Conservation (phyloP, 2,797 vertebrate genomes). For the Vespertilio murinus region DNA sequence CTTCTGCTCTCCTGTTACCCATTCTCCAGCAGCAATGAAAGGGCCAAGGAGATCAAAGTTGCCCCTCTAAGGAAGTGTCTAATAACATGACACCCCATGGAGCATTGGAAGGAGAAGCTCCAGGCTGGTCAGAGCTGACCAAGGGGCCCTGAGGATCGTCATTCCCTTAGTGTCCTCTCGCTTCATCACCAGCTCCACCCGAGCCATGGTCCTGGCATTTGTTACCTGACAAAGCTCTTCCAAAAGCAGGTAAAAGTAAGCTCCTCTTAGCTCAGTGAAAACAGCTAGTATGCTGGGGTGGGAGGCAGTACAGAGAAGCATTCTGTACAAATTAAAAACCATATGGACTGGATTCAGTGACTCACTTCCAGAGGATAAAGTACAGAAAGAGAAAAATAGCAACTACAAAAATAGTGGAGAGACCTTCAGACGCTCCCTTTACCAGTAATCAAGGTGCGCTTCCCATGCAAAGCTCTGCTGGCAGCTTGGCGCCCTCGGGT, state of each 20-base stretch:
- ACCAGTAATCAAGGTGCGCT: background rate
- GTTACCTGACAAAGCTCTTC: background rate
- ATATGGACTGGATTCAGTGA: background rate
- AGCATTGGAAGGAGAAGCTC: background rate
- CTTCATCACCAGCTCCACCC: background rate
- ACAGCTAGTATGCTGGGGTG: background rate
- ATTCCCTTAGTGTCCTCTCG: background rate
- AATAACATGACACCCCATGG: background rate
- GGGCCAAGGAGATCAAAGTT: background rate
- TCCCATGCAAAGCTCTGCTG: background rate
- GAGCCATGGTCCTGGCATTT: background rate
- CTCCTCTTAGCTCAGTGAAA: background rate
- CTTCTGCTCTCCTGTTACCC: background rate
- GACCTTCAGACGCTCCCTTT: background rate
- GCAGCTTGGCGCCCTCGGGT: accelerated
- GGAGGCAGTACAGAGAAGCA: background rate
- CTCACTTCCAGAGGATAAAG: slow-evolving; percentile 31
- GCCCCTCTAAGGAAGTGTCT: background rate
- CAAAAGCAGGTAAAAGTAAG: background rate
- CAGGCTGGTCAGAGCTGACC: background rate
- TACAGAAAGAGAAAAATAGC: background rate
- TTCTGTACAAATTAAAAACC: slow-evolving; percentile 13
- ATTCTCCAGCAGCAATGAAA: background rate
- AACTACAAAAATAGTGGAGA: background rate
- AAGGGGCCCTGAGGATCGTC: background rate